Evolutionary conservation across 2,797 vertebrate species (phyloP).

Genomic region (Anas capensis): DNA sequence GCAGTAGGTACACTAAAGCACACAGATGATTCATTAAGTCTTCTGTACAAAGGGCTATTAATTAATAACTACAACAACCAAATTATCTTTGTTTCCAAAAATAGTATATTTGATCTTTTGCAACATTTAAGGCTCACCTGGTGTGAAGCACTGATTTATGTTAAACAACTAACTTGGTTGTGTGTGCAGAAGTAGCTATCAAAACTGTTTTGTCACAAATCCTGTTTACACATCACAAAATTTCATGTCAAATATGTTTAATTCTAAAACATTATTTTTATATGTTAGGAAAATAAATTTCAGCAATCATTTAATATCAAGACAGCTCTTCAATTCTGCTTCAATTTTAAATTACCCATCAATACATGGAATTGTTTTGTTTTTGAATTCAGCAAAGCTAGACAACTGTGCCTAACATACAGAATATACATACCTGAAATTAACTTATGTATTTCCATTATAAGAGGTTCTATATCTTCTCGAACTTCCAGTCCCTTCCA

Average conservation of each 20-base stretch:
- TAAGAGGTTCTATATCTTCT: background rate
- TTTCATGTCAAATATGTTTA: background rate
- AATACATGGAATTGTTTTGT: accelerated
- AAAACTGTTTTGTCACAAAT: background rate
- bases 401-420: background rate
- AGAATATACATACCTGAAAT: background rate
- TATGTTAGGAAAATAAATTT: background rate
- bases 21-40: background rate
- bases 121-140: background rate
- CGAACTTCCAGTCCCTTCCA: background rate
- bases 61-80: background rate
- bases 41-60: background rate
- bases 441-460: background rate
- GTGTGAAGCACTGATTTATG: background rate
- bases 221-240: background rate
- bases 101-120: background rate
- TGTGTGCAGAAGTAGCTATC: background rate
- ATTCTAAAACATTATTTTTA: background rate
- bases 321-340: background rate
- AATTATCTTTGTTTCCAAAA: background rate
- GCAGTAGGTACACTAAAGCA: background rate
- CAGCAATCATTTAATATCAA: background rate
- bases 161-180: background rate
- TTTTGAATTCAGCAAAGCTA: background rate
- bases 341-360: background rate